Base-by-base conservation (phyloP, 2,888 invertebrate genomes). In the Teleogryllus oceanicus region DNA sequence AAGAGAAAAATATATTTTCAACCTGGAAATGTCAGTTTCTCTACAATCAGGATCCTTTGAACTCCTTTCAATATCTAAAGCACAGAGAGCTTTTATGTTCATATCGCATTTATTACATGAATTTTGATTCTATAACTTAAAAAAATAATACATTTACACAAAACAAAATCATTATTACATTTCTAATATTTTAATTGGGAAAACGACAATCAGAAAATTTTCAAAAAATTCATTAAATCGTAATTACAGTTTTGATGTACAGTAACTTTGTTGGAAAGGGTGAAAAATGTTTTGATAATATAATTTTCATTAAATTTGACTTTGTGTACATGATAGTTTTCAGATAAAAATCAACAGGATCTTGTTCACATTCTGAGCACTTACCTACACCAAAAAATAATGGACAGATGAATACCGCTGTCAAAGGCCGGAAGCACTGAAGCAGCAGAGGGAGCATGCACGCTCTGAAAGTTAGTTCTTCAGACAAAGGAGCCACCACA, bases 401-500 rank as follows among this genome's bases (percentile, higher is more conserved):
- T 1, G 98, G 97, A 83, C 95, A 95, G 82, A 96, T 89, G 84
- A 96, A 92, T 77, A 97, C 92, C 37, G 96, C 94, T 81, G 90
- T 90, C 51, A 91, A 87, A 0, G 94, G 94, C 49, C 91, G 88
- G 84, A 96, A 92, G 85, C 94, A 94, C 85, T 96, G 95, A 83
- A 96, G 87, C 75, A 98, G 89, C 75, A 98, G 87, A 8, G 98
- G 97, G 88, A 98, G 89, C 96, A 98, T 97, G 85, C 97, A 98
- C 1, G 97, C 96, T 83, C 98, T 90, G 88, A 96, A 98, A 11
- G 96, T 96, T 89, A 97, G 96, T 87, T 98, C 98, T 87, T 98
- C 98, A 80, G 97, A 95, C 78, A 98, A 86, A 0, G 98, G 98
- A 1, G 97, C 97, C 84, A 97, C 94, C 50, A 97, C 87, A 85